Evolutionary conservation across 1,140 invertebrate species (phyloP).

Genomic region (Lithobius niger): DNA sequence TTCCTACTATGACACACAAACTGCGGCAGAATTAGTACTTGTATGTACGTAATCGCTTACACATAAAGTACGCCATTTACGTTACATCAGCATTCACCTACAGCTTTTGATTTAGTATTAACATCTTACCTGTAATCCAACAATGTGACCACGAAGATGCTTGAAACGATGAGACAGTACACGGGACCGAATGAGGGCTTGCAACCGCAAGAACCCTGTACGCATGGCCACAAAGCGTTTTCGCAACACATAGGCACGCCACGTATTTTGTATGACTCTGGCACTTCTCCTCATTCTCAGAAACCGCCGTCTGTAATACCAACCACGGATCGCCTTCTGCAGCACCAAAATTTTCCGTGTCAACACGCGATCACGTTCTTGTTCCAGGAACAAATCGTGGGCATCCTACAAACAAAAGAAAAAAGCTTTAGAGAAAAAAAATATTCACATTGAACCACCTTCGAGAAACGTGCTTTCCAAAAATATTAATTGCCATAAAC

Average conservation of each 20-base stretch:
- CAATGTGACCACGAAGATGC: slow-evolving; percentile 78
- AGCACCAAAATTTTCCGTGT: slow-evolving; percentile 88
- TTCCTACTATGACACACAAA: too few relatives aligned
- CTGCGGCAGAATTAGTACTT: too few relatives aligned
- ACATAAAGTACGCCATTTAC: too few relatives aligned
- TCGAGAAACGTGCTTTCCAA: too few relatives aligned
- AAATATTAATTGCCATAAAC: too few relatives aligned
- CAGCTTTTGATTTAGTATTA: too few relatives aligned
- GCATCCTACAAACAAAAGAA: slow-evolving; percentile 48
- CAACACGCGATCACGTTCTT: slow-evolving; percentile 85
- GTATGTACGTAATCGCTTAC: too few relatives aligned
- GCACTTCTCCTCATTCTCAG: slow-evolving; percentile 66
- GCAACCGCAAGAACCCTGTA: slow-evolving; percentile 82
- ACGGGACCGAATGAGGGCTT: slow-evolving; percentile 84
- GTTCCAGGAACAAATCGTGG: slow-evolving; percentile 92
- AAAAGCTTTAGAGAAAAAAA: neutral
- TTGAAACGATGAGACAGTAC: slow-evolving; percentile 85
- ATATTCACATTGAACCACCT: too few relatives aligned
- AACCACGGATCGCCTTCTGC: slow-evolving; percentile 85
- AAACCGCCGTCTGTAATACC: slow-evolving; percentile 75
- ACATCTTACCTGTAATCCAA: slow-evolving; percentile 54
- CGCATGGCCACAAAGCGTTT: slow-evolving; percentile 74
- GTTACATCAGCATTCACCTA: too few relatives aligned
- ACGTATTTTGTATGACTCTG: slow-evolving; percentile 72
- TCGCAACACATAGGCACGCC: slow-evolving; percentile 77